phyloP scores from a whole-genome alignment of 2,113 vertebrate genomes.

The Egretta garzetta region DNA sequence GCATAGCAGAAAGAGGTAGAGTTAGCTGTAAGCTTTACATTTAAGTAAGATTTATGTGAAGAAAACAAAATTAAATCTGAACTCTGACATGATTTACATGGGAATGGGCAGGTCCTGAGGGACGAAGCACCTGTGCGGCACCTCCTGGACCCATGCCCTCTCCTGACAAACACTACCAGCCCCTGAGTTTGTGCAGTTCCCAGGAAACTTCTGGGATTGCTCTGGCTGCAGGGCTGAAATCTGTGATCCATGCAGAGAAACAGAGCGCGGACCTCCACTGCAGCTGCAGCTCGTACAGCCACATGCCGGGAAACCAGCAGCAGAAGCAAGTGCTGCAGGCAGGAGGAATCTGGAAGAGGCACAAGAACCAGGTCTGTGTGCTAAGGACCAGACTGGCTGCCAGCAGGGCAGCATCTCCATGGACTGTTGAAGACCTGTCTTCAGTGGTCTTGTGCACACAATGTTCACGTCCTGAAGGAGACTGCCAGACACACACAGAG shows the following conservation, averaged over 20 bases:
- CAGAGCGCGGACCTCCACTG: not conserved
- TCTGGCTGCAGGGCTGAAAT: not conserved
- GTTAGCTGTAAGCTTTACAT: not conserved
- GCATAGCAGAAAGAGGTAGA: not conserved
- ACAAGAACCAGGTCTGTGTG: not conserved
- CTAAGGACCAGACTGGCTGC: not conserved
- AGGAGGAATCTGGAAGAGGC: not conserved
- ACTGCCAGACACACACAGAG: not conserved
- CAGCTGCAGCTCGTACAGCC: not conserved
- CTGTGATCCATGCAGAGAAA: not conserved
- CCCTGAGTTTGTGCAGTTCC: not conserved
- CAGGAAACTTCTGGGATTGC: not conserved
- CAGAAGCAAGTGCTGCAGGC: not conserved
- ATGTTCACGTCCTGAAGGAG: not conserved
- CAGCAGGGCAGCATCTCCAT: not conserved
- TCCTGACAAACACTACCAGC: not conserved
- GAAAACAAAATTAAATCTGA: not conserved
- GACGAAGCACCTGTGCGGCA: not conserved
- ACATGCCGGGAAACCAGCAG: not conserved
- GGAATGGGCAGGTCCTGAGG: not conserved
- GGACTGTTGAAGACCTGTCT: not conserved
- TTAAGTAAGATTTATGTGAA: not conserved
- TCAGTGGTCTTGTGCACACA: not conserved
- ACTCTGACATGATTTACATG: not conserved
- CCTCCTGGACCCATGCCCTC: not conserved